These are phyloP conservation scores for Channallabes apus DNA, from an alignment of 2,797 vertebrate species.

Conservation along the genomic window DNA sequence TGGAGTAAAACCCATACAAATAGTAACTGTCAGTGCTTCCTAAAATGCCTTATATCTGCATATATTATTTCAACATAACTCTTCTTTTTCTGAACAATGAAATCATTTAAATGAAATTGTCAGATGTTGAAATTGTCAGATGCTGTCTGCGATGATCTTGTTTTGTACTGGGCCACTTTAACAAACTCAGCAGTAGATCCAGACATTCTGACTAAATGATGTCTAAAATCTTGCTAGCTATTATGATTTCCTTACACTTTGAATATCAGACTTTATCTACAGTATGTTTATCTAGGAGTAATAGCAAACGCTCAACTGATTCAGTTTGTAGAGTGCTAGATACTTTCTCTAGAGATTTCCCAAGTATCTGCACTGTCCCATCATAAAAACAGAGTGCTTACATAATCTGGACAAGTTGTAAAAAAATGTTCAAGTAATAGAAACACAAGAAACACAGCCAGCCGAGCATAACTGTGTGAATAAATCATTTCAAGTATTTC, in stretches of 20 bases:
- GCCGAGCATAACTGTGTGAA: background rate
- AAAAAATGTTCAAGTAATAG: background rate
- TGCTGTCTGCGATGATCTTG: background rate
- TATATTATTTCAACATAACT: background rate
- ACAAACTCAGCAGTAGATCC: background rate
- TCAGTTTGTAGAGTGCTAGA: background rate
- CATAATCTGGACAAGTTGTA: background rate
- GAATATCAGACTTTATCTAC: background rate
- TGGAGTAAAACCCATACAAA: background rate
- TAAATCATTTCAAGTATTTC: background rate
- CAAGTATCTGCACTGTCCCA: background rate
- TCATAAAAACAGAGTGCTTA: background rate
- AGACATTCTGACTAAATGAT: background rate
- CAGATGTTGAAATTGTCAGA: background rate
- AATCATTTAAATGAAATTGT: background rate
- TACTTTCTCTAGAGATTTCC: background rate
- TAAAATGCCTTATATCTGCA: background rate
- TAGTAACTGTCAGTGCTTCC: background rate
- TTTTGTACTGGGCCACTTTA: background rate
- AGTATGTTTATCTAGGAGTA: background rate
- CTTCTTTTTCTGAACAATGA: background rate
- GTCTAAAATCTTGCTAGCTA: background rate
- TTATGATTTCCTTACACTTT: background rate
- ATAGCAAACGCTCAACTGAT: background rate
- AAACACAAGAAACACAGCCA: background rate